Evolutionary conservation across 1,140 invertebrate genomes (phyloP).

Genomic region (Heterodera schachtii): DNA sequence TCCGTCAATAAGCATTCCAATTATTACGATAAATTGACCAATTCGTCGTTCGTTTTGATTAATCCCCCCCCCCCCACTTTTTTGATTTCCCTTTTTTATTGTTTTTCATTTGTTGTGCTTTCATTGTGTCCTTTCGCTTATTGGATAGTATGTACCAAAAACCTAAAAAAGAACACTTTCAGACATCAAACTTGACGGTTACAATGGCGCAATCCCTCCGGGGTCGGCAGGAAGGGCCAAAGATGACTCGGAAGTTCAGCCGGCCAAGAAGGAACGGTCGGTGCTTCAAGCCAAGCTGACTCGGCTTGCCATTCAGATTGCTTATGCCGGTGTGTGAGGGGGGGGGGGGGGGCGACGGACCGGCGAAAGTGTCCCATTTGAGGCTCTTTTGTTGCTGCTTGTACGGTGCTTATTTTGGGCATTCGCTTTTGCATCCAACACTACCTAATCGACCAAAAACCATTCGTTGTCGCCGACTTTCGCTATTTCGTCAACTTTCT

Average conservation of each 20-base stretch:
- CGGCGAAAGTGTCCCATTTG: neutral
- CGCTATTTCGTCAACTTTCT: conserved; percentile 91
- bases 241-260: conserved; percentile 41
- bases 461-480: conserved; percentile 70
- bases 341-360: neutral
- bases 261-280: conserved; percentile 84
- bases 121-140: neutral
- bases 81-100: neutral
- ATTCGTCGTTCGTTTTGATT: too few relatives aligned
- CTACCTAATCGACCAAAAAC: conserved; percentile 70
- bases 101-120: neutral
- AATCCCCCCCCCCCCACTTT: too few relatives aligned
- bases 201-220: conserved; percentile 50
- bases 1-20: too few relatives aligned
- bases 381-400: conserved; percentile 85
- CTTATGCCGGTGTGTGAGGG: conserved; percentile 80
- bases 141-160: neutral
- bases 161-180: neutral
- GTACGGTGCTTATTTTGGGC: conserved; percentile 93
- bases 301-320: conserved; percentile 97
- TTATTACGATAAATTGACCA: too few relatives aligned
- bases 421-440: conserved; percentile 89
- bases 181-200: conserved; percentile 62
- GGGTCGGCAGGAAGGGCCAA: conserved; percentile 63
- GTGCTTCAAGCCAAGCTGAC: conserved; percentile 98